Evolutionary conservation across 2,888 invertebrate species (phyloP).

Genomic region (Cephus nigrinus): DNA sequence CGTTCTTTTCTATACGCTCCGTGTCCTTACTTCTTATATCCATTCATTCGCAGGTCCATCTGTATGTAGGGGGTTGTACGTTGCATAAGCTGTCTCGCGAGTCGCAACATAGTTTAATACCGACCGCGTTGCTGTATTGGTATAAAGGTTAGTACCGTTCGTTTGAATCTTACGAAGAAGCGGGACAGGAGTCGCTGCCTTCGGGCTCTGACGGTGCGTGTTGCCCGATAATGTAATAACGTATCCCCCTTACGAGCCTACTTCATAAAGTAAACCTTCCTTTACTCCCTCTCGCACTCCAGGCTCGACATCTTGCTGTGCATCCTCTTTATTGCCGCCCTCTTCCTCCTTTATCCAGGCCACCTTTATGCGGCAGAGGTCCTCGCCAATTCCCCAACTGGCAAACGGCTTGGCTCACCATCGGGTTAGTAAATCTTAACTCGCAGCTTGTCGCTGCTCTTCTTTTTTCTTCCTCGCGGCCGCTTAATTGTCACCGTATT

Average conservation of each 20-base stretch:
- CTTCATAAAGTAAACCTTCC: conserved; percentile 60
- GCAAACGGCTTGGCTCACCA: not conserved
- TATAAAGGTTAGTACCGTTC: conserved; percentile 5
- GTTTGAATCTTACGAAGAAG: conserved; percentile 28
- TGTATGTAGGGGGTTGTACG: not conserved
- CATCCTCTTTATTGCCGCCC: conserved; percentile 15
- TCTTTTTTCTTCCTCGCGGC: not conserved
- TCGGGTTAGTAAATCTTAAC: not conserved
- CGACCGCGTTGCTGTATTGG: not conserved
- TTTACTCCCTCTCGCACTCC: conserved; percentile 26
- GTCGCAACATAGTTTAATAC: not conserved
- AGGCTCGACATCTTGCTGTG: conserved; percentile 26
- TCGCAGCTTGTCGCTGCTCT: not conserved
- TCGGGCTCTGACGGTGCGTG: conserved; percentile 43
- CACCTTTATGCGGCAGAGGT: conserved; percentile 51
- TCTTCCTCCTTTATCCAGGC: conserved; percentile 54
- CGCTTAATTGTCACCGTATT: not conserved
- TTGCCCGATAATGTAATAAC: conserved; percentile 61
- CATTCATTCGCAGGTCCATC: not conserved
- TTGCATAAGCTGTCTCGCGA: not conserved
- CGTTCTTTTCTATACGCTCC: not conserved
- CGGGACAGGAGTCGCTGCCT: conserved; percentile 8
- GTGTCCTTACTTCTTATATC: not conserved
- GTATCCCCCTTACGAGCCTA: conserved; percentile 54
- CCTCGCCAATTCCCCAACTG: not conserved